Percentiles rank a stretch among this genome's conserved stretches.
Evolutionary conservation across 1,140 invertebrate species (phyloP).

Genomic region (Dufourea novaeangliae): DNA sequence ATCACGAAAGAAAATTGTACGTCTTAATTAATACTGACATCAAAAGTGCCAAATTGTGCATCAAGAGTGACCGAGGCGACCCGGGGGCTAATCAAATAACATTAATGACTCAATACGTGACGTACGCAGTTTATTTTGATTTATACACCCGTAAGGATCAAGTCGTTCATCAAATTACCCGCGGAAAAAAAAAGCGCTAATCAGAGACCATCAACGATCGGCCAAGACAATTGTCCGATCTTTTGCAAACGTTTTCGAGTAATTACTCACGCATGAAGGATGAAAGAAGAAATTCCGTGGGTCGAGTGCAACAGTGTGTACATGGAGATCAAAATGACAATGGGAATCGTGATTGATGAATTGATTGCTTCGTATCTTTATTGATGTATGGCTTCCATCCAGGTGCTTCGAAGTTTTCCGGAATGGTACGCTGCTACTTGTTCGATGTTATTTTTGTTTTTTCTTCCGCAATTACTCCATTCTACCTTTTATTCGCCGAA

Average conservation of each 20-base stretch:
- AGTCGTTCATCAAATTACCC: neutral
- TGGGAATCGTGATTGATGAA: no score
- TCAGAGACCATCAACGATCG: neutral
- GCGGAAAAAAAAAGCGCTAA: neutral
- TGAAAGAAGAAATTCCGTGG: no score
- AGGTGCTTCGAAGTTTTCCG: no score
- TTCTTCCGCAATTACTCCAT: no score
- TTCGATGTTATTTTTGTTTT: no score
- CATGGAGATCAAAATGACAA: no score
- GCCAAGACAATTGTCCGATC: neutral
- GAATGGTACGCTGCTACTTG: no score
- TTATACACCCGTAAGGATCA: neutral
- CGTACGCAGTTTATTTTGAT: conserved; percentile 4
- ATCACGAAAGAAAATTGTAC: no score
- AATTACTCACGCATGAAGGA: neutral
- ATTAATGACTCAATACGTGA: neutral
- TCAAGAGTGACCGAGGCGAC: neutral
- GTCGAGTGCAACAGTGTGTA: no score
- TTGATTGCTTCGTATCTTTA: no score
- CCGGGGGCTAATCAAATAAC: conserved; percentile 1
- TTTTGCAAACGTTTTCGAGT: neutral
- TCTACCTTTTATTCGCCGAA: no score
- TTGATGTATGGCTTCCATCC: no score
- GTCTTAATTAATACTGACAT: neutral
- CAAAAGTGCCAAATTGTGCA: neutral